A percentile compares a stretch with the other conserved stretches of the same genome.
Evolutionary conservation across 2,888 invertebrate genomes (phyloP).

Genomic region (Hymenopus coronatus): DNA sequence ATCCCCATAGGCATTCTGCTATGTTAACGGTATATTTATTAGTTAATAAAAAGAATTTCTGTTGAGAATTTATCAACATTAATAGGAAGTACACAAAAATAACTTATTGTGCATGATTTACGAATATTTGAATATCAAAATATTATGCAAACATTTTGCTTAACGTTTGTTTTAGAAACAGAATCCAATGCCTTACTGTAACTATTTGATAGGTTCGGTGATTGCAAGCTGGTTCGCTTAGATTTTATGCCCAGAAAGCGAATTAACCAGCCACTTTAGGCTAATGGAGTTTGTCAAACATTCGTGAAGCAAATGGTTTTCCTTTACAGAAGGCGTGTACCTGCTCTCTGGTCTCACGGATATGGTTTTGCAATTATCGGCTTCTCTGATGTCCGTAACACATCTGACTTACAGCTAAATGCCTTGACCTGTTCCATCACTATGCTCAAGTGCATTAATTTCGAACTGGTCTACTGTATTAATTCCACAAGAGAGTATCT

Average conservation of each 20-base stretch:
- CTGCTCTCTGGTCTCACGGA: not conserved
- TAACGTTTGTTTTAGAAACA: no score
- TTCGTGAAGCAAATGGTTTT: not conserved
- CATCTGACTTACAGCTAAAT: not conserved
- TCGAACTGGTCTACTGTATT: not conserved
- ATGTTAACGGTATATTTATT: no score
- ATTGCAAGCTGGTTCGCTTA: not conserved
- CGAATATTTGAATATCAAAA: no score
- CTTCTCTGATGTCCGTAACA: not conserved
- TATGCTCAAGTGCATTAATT: not conserved
- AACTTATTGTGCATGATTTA: no score
- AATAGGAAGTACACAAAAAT: no score
- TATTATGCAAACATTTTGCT: no score
- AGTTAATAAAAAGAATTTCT: no score
- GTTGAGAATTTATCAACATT: no score
- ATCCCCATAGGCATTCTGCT: no score
- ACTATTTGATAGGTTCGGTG: no score
- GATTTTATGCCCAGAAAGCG: not conserved
- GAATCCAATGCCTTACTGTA: no score
- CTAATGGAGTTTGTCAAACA: not conserved
- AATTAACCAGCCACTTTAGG: not conserved
- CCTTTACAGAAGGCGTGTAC: not conserved
- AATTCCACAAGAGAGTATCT: not conserved
- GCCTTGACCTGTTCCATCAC: not conserved
- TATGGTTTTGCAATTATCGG: not conserved